A percentile compares a stretch with the other conserved stretches of the same genome.
Conservation (phyloP, 1,140 invertebrate species). For the Macrostomum lignano region DNA sequence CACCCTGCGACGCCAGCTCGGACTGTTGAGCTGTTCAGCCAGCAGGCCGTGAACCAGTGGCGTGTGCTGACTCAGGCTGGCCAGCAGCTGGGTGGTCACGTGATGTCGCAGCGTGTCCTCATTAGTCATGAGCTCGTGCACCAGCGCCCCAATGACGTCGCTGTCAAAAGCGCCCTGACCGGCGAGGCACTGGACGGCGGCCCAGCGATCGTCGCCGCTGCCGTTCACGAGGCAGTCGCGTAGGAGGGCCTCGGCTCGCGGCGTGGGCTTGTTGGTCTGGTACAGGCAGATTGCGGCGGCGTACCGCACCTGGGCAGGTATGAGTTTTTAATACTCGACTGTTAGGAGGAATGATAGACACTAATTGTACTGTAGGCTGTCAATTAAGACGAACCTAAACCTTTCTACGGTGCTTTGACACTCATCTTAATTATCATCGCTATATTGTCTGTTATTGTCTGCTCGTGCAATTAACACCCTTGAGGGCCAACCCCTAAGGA, state of each 20-base stretch:
- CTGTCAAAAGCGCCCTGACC: constrained; percentile 20
- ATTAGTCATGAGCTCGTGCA: constrained; percentile 15
- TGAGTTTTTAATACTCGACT: too few species aligned
- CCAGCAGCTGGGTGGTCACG: constrained; percentile 14
- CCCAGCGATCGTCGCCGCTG: constrained; percentile 16
- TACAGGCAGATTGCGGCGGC: constrained; percentile 21
- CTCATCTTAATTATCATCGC: too few species aligned
- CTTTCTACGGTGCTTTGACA: too few species aligned
- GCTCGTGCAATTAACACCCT: too few species aligned
- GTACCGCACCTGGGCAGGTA: constrained; percentile 14
- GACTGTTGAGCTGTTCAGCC: constrained; percentile 22
- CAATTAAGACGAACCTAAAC: too few species aligned
- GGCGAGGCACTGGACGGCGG: constrained; percentile 22
- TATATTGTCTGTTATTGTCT: too few species aligned
- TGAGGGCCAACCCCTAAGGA: too few species aligned
- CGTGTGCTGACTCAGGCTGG: constrained; percentile 15
- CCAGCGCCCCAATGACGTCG: constrained; percentile 19
- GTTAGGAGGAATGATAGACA: too few species aligned
- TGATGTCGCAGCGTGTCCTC: constrained; percentile 18
- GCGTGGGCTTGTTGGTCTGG: constrained; percentile 13
- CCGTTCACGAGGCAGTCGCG: constrained; percentile 11
- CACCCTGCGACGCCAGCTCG: constrained; percentile 21
- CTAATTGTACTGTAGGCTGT: too few species aligned
- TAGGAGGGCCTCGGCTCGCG: constrained; percentile 14
- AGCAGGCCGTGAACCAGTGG: constrained; percentile 22